phyloP scores from a whole-genome alignment of 2,888 invertebrate species.

The Anthophora plumipes region DNA sequence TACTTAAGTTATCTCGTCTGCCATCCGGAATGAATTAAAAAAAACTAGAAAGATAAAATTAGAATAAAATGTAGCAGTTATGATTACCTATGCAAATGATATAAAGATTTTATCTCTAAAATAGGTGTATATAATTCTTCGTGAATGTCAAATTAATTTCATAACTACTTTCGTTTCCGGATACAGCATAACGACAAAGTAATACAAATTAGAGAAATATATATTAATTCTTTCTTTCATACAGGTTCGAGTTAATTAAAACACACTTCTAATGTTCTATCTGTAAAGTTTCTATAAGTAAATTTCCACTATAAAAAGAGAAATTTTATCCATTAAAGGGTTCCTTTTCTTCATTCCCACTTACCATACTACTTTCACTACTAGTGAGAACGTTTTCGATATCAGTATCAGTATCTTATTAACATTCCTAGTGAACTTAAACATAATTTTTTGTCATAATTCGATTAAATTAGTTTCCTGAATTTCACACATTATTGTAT shows the following conservation, averaged over 20 bases:
- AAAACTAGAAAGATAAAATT: too few relatives aligned
- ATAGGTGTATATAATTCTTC: not conserved
- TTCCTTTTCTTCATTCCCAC: not conserved
- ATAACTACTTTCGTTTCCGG: conserved; percentile 1
- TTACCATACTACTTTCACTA: conserved; percentile 8
- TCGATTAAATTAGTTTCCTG: not conserved
- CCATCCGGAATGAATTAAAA: not conserved
- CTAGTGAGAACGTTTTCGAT: not conserved
- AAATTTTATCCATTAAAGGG: not conserved
- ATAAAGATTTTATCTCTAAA: not conserved
- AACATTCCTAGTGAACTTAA: not conserved
- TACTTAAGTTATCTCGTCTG: not conserved
- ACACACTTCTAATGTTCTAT: not conserved
- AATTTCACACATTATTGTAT: not conserved
- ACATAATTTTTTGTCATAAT: not conserved
- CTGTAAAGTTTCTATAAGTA: not conserved
- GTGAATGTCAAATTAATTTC: conserved; percentile 7
- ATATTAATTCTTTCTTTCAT: conserved; percentile 4
- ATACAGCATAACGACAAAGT: not conserved
- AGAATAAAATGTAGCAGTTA: not conserved
- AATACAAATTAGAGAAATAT: not conserved
- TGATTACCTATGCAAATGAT: not conserved
- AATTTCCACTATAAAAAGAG: not conserved
- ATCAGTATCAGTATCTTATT: not conserved
- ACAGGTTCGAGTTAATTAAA: not conserved